Conservation (phyloP, 2,113 vertebrate species). For the Redunca redunca region DNA sequence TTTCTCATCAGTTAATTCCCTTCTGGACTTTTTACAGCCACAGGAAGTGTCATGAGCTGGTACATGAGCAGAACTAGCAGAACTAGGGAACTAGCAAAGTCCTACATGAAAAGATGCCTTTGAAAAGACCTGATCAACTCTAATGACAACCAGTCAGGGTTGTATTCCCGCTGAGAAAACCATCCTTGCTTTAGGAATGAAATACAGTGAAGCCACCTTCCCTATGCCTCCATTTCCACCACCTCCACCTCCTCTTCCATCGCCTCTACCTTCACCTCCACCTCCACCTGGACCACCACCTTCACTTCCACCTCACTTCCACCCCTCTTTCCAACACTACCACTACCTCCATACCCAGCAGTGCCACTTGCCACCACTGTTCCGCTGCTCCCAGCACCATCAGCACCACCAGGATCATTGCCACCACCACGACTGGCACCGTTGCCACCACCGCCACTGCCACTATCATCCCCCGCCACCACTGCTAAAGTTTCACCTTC, state of each 20-base stretch:
- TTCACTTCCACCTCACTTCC: no score
- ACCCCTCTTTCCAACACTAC: rapidly evolving
- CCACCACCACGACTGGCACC: no score
- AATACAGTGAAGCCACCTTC: background rate
- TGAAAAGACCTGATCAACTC: background rate
- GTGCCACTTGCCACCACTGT: rapidly evolving
- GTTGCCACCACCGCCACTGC: background rate
- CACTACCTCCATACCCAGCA: background rate
- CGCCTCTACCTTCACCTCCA: rapidly evolving
- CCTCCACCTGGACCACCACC: background rate
- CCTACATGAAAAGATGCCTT: background rate
- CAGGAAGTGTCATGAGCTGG: background rate
- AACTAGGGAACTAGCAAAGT: background rate
- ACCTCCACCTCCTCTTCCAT: no score
- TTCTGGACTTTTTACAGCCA: background rate
- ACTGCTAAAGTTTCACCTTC: background rate
- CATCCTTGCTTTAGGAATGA: background rate
- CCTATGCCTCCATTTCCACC: no score
- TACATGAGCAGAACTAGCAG: background rate
- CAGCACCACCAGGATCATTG: background rate
- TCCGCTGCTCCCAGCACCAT: background rate
- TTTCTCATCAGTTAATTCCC: no score
- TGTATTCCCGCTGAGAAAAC: background rate
- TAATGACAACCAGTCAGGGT: background rate
- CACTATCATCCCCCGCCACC: rapidly evolving